These are phyloP conservation scores for Leptopilina syphax DNA, from an alignment of 2,888 invertebrate species.

Conservation along the genomic window DNA sequence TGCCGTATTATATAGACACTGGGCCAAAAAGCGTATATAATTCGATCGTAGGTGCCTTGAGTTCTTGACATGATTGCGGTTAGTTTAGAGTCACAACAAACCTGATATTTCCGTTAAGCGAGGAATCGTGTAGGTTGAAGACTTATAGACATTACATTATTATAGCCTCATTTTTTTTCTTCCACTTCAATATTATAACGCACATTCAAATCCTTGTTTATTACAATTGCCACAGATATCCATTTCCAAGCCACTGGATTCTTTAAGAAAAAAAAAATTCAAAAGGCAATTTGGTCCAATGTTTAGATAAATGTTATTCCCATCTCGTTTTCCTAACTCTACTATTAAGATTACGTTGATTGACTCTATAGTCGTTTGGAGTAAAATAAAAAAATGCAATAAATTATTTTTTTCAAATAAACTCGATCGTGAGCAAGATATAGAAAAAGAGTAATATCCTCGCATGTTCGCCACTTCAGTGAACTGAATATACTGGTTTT, in stretches of 20 bases:
- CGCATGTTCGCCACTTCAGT: constrained; percentile 51
- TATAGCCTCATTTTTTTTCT: constrained; percentile 67
- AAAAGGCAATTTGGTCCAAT: too few relatives aligned
- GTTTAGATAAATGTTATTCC: too few relatives aligned
- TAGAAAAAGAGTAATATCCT: constrained; percentile 43
- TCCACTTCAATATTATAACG: constrained; percentile 65
- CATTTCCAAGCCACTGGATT: constrained; percentile 48
- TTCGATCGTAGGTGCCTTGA: constrained; percentile 53
- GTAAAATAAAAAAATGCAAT: constrained; percentile 45
- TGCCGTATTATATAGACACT: neutral
- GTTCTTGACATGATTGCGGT: constrained; percentile 8
- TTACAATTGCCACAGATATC: constrained; percentile 70
- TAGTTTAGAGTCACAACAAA: constrained; percentile 47
- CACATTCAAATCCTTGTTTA: constrained; percentile 75
- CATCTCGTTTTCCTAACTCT: too few relatives aligned
- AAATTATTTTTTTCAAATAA: constrained; percentile 43
- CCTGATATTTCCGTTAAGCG: constrained; percentile 52
- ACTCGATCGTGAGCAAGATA: constrained; percentile 40
- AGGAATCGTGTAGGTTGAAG: constrained; percentile 52
- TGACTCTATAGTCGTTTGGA: constrained; percentile 21
- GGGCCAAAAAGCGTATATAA: constrained; percentile 48
- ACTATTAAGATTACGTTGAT: constrained; percentile 63
- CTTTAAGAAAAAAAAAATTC: too few relatives aligned
- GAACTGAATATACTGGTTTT: constrained; percentile 23
- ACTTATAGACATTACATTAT: constrained; percentile 60